Conservation (phyloP, 2,888 invertebrate species). For the Diploptera punctata region DNA sequence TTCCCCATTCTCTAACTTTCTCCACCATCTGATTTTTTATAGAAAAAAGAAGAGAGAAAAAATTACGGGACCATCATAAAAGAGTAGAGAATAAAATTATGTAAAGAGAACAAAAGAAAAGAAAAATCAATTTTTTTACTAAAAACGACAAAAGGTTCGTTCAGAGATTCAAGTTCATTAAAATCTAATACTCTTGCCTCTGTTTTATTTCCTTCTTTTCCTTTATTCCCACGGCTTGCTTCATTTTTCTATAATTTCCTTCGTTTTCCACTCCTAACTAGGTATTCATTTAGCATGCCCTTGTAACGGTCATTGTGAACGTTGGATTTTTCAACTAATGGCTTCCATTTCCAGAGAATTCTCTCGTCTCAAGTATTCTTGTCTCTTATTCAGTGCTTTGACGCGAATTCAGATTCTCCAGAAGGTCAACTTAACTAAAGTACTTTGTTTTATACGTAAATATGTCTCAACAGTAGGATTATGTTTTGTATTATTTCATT, state of each 20-base stretch:
- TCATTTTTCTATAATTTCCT: slow-evolving; percentile 4
- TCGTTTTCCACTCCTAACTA: slow-evolving; percentile 10
- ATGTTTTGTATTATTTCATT: too few relatives aligned
- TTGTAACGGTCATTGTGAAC: slow-evolving; percentile 1
- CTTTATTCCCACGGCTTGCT: neutral
- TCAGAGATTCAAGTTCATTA: slow-evolving; percentile 14
- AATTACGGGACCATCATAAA: slow-evolving; percentile 6
- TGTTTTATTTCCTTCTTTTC: neutral
- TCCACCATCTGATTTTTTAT: neutral
- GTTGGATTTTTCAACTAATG: neutral
- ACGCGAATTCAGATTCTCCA: neutral
- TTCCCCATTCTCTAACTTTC: neutral
- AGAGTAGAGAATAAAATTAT: slow-evolving; percentile 10
- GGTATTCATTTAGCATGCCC: slow-evolving; percentile 11
- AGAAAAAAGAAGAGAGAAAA: neutral
- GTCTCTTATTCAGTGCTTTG: neutral
- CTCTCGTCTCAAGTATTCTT: neutral
- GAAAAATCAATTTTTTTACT: slow-evolving; percentile 11
- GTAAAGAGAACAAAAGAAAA: neutral
- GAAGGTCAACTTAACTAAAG: neutral
- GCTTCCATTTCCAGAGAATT: neutral
- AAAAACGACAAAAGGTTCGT: slow-evolving; percentile 11
- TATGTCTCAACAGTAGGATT: too few relatives aligned
- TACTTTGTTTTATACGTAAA: too few relatives aligned
- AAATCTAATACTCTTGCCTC: neutral